Percentiles rank a stretch among this genome's conserved stretches.
These are phyloP conservation scores for Amphiprion ocellaris DNA, from an alignment of 2,113 vertebrate species.

Conservation along the genomic window DNA sequence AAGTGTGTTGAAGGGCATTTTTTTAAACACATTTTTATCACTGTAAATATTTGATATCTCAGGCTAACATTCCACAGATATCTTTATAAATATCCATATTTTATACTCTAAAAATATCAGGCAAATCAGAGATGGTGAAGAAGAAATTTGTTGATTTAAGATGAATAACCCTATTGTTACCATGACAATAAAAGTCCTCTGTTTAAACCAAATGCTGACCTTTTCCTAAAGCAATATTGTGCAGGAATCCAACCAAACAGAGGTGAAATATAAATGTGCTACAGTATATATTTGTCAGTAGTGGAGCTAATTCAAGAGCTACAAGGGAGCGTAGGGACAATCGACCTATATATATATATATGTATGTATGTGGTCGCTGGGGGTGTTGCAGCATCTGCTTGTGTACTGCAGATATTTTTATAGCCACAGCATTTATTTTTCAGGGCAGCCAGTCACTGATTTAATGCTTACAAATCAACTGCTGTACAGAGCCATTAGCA, in stretches of 20 bases:
- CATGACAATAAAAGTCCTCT: too few relatives aligned
- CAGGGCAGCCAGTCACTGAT: not conserved
- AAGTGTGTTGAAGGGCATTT: too few relatives aligned
- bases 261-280: not conserved
- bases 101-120: too few relatives aligned
- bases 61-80: too few relatives aligned
- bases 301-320: not conserved
- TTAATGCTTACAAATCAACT: slow-evolving; percentile 27
- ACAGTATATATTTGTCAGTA: not conserved
- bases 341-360: not conserved
- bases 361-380: not conserved
- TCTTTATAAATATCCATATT: too few relatives aligned
- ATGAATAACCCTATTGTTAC: too few relatives aligned
- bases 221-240: not conserved
- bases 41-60: too few relatives aligned
- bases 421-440: slow-evolving; percentile 7
- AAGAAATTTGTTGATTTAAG: too few relatives aligned
- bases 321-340: not conserved
- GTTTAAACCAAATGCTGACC: too few relatives aligned
- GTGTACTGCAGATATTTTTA: slow-evolving; percentile 23
- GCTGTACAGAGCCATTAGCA: slow-evolving; percentile 36
- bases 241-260: not conserved
- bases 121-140: too few relatives aligned
- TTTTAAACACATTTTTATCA: too few relatives aligned
- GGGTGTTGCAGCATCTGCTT: not conserved